Percentiles rank a stretch among this genome's conserved stretches.
These are phyloP conservation scores for Chaitophorus viminalis DNA, from an alignment of 2,888 invertebrate genomes.

Conservation along the genomic window DNA sequence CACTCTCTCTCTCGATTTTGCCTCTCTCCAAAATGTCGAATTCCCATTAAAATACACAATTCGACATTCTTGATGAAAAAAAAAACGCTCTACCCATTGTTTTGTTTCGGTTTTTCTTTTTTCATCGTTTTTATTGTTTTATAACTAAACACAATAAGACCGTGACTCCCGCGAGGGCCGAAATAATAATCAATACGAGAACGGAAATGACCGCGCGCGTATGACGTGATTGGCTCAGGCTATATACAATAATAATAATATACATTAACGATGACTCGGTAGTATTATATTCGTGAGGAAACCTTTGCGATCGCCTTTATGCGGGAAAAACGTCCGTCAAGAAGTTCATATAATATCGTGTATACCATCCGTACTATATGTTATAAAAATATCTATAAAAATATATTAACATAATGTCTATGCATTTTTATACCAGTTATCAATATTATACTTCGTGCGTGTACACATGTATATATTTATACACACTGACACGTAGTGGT, in stretches of 20 bases:
- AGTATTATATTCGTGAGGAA: not conserved
- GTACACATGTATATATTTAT: not conserved
- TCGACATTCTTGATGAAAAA: not conserved
- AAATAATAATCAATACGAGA: slow-evolving; percentile 2
- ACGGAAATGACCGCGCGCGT: slow-evolving; percentile 2
- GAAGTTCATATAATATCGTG: not conserved
- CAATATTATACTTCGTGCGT: not conserved
- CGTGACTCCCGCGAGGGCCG: not conserved
- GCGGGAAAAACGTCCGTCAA: not conserved
- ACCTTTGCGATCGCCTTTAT: not conserved
- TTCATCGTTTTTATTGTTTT: not conserved
- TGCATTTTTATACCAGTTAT: not conserved
- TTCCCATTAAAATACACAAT: slow-evolving; percentile 14
- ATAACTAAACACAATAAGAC: not conserved
- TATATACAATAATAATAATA: not conserved
- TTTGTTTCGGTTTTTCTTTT: not conserved
- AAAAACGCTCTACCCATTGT: not conserved
- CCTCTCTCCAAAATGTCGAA: not conserved
- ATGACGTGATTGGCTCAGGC: not conserved
- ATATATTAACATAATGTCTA: too few relatives aligned
- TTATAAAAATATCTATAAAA: too few relatives aligned
- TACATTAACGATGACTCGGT: too few relatives aligned
- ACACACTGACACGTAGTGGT: not conserved
- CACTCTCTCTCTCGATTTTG: not conserved
- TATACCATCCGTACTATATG: not conserved